Evolutionary conservation across 2,888 invertebrate genomes (phyloP).

Genomic region (Cephus pygmeus): DNA sequence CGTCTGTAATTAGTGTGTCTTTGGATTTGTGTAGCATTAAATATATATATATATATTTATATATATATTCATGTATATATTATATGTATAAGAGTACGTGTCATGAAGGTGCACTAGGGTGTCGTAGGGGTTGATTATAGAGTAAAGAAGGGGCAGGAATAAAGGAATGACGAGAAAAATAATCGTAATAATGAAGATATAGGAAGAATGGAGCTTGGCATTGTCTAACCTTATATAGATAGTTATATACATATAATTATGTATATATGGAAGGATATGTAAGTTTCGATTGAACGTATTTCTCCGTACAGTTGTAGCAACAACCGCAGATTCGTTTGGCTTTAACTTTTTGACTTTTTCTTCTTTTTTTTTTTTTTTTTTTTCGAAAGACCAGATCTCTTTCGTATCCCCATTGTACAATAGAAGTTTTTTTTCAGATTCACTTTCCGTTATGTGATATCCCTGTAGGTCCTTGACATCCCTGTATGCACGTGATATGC

Average conservation of each 20-base stretch:
- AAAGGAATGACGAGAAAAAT: neutral
- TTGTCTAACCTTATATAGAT: neutral
- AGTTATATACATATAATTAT: neutral
- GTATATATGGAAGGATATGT: conserved; percentile 28
- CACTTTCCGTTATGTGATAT: neutral
- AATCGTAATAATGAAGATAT: conserved; percentile 2
- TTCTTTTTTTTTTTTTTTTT: conserved; percentile 18
- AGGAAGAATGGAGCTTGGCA: neutral
- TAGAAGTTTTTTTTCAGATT: neutral
- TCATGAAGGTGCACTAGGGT: neutral
- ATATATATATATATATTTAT: conserved; percentile 6
- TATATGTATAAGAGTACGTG: conserved; percentile 12
- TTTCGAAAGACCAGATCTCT: neutral
- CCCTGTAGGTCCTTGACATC: neutral
- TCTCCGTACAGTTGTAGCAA: neutral
- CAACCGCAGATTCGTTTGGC: conserved; percentile 13
- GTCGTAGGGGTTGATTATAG: neutral
- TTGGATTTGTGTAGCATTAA: neutral
- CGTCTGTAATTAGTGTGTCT: neutral
- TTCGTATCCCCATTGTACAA: neutral
- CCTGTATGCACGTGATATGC: neutral
- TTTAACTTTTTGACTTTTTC: conserved; percentile 6
- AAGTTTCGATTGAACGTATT: conserved; percentile 34
- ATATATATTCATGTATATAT: conserved; percentile 9
- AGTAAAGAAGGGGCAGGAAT: neutral